Conservation (phyloP, 2,113 vertebrate genomes). For the Pygoscelis adeliae region DNA sequence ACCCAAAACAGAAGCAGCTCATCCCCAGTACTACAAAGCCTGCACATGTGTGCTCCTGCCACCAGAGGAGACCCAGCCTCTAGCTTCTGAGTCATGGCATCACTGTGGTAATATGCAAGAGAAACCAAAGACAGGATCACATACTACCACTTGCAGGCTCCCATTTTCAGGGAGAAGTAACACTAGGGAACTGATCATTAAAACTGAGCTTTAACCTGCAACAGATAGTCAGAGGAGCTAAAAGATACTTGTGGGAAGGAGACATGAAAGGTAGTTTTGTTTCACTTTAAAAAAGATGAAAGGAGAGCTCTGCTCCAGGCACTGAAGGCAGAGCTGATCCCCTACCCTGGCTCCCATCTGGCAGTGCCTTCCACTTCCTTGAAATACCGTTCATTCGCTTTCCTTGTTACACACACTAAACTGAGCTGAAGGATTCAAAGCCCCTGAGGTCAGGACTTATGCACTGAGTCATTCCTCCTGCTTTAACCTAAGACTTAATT, state of each 20-base stretch:
- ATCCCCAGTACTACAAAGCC: neutral
- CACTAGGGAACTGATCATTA: neutral
- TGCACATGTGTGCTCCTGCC: neutral
- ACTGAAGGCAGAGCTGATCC: neutral
- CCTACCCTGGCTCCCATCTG: neutral
- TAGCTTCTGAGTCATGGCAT: neutral
- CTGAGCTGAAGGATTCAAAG: neutral
- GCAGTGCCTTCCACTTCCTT: neutral
- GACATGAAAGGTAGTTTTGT: neutral
- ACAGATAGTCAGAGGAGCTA: neutral
- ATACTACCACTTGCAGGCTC: neutral
- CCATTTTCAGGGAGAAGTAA: neutral
- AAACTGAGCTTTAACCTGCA: neutral
- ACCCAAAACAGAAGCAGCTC: neutral
- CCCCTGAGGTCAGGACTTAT: neutral
- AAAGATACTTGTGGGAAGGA: neutral
- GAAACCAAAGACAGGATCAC: neutral
- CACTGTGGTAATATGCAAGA: accelerated
- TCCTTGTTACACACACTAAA: neutral
- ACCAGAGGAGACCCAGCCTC: neutral
- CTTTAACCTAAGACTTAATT: neutral
- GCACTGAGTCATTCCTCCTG: neutral
- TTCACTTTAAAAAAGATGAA: neutral
- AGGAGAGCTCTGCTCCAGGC: neutral
- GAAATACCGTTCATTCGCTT: neutral